phyloP scores from a whole-genome alignment of 2,888 invertebrate species.

The Villa cingulata region DNA sequence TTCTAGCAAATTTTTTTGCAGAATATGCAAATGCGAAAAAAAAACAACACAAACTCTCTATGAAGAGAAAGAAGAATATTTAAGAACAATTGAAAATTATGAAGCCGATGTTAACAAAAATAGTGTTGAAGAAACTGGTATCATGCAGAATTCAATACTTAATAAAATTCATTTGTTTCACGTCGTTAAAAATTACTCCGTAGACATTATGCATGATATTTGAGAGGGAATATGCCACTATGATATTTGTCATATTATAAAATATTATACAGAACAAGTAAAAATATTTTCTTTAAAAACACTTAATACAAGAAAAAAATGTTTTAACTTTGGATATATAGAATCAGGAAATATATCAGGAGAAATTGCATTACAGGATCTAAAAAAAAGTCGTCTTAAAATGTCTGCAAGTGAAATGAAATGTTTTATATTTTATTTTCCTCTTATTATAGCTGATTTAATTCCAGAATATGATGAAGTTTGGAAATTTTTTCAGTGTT shows the following conservation, averaged over 20 bases:
- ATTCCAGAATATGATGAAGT: conserved; percentile 11
- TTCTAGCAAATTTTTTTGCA: conserved; percentile 15
- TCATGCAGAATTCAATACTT: conserved; percentile 11
- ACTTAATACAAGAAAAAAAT: conserved; percentile 14
- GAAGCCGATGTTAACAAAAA: conserved; percentile 7
- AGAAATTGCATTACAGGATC: conserved; percentile 5
- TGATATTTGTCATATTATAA: conserved; percentile 15
- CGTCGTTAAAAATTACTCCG: conserved; percentile 14
- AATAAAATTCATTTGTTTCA: conserved; percentile 13
- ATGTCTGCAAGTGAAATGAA: conserved; percentile 15
- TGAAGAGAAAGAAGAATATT: conserved; percentile 7
- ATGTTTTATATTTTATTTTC: conserved; percentile 12
- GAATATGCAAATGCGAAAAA: conserved; percentile 11
- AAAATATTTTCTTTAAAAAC: conserved; percentile 12
- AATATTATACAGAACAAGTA: conserved; percentile 10
- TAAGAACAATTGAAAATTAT: conserved; percentile 13
- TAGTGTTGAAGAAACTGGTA: conserved; percentile 12
- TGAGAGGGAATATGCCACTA: conserved; percentile 17
- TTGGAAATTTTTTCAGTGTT: conserved; percentile 11
- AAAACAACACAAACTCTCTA: conserved; percentile 9
- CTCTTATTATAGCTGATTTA: conserved; percentile 16
- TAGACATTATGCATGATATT: conserved; percentile 19
- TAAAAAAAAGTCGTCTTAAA: conserved; percentile 12
- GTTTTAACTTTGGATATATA: conserved; percentile 14
- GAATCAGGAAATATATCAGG: conserved; percentile 13